Evolutionary conservation across 2,888 invertebrate species (phyloP), one percentile per base, ranked within the genome.

Genomic region (Leptarthrus brevirostris): DNA sequence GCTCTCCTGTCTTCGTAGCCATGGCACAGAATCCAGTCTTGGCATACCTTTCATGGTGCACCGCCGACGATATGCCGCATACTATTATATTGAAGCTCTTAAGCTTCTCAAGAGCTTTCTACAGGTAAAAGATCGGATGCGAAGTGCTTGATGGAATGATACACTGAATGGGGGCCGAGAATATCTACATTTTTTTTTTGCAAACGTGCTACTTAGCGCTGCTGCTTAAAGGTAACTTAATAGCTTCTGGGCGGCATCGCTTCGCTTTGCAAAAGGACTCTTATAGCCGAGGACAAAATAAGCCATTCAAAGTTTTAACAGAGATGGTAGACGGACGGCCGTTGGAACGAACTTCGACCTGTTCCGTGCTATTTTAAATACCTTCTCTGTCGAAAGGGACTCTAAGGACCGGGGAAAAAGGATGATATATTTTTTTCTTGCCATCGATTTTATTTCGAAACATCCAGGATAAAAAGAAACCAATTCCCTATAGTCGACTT

Each of bases 21-120:
- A 40, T 40, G 0, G 40, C n/a, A 40, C n/a, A 40, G n/a, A 40
- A 40, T 40, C 40, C 40, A 4, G 0, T 30, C n/a, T 40, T 40
- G 40, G 40, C 40, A 40, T 40, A 3, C 40, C 40, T 12, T 8
- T 40, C 40, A n/a, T 40, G 12, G 40, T 40, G 40, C 40, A 40
- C 52, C 20, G 18, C 22, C 47, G 16, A 47, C n/a, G 16, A n/a
- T 14, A 52, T 20, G 22, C 20, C 22, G n/a, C 18, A 20, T 52
- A 20, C 52, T 12, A 20, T 52, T 6, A 8, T 5, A n/a, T 5
- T 47, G n/a, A 14, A 14, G 5, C 30, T 16, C 54, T 54, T n/a
- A 14, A 54, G 26, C 54, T 54, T 54, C 26, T 54, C 26, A 54
- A 54, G 30, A 54, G 54, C 54, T 54, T 54, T 54, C 54, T 26